phyloP scores from a whole-genome alignment of 2,113 vertebrate genomes.

The Plotosus lineatus region DNA sequence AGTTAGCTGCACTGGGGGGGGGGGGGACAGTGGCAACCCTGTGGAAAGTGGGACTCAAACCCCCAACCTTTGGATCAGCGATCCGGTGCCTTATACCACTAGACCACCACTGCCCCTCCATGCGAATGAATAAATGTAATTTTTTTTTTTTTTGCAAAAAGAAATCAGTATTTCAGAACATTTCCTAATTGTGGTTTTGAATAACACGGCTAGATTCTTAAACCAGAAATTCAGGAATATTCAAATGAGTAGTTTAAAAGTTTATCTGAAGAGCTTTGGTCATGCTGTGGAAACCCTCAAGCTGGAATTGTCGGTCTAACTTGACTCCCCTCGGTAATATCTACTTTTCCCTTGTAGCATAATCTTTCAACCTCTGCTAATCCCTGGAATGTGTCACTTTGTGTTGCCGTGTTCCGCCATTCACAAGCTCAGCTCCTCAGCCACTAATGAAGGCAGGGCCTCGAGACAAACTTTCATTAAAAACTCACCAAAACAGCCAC shows the following conservation, averaged over 20 bases:
- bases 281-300: background rate
- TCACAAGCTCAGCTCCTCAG: constrained; percentile 53
- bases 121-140: no score
- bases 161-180: background rate
- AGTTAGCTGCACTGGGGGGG: no score
- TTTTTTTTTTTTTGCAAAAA: no score
- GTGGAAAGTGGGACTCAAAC: no score
- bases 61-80: no score
- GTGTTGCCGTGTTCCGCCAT: constrained; percentile 59
- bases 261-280: background rate
- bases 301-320: constrained; percentile 17
- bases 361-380: constrained; percentile 54
- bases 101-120: no score
- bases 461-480: constrained; percentile 55
- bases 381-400: constrained; percentile 72
- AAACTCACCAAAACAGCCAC: constrained; percentile 51
- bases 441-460: constrained; percentile 70
- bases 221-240: background rate
- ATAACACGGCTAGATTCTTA: background rate
- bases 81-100: no score
- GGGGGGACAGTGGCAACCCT: no score
- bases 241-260: background rate
- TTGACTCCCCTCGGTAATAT: constrained; percentile 37
- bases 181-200: background rate
- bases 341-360: constrained; percentile 50